phyloP scores from a whole-genome alignment of 1,140 invertebrate species.

The Panonychus citri region DNA sequence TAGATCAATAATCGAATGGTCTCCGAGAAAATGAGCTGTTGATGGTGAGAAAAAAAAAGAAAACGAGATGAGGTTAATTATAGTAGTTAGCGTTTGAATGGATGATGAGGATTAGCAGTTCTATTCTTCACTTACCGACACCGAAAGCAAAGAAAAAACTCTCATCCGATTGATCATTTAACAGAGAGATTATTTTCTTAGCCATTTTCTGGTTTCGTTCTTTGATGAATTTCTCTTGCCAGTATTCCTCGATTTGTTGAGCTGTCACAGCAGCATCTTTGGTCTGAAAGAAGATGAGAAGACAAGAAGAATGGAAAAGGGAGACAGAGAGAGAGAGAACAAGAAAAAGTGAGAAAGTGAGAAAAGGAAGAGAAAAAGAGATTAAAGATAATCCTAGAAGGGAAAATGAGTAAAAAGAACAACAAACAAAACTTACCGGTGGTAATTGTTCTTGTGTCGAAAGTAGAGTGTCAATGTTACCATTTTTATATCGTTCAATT shows the following conservation, averaged over 20 bases:
- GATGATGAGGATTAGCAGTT: too few species aligned
- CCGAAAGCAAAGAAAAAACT: slow-evolving; percentile 35
- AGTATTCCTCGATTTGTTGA: slow-evolving; percentile 29
- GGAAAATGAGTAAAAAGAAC: background rate
- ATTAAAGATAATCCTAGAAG: background rate
- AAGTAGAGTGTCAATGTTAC: slow-evolving; percentile 29
- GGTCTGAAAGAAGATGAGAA: background rate
- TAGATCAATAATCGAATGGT: slow-evolving; percentile 11
- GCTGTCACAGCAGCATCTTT: slow-evolving; percentile 20
- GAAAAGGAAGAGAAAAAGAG: too few species aligned
- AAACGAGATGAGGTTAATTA: too few species aligned
- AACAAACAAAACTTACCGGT: slow-evolving; percentile 11
- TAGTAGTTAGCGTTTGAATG: too few species aligned
- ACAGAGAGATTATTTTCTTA: slow-evolving; percentile 23
- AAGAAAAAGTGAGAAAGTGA: too few species aligned
- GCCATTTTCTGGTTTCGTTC: slow-evolving; percentile 31
- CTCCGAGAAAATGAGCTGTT: too few species aligned
- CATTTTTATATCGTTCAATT: slow-evolving; percentile 32
- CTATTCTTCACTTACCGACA: slow-evolving; percentile 21
- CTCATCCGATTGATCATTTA: slow-evolving; percentile 25
- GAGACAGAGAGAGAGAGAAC: too few species aligned
- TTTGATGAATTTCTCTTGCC: slow-evolving; percentile 28
- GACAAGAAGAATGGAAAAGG: too few species aligned
- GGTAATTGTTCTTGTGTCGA: slow-evolving; percentile 27
- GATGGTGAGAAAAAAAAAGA: too few species aligned